Conservation (phyloP, 1,140 invertebrate species). For the Scaptomyza graminum region DNA sequence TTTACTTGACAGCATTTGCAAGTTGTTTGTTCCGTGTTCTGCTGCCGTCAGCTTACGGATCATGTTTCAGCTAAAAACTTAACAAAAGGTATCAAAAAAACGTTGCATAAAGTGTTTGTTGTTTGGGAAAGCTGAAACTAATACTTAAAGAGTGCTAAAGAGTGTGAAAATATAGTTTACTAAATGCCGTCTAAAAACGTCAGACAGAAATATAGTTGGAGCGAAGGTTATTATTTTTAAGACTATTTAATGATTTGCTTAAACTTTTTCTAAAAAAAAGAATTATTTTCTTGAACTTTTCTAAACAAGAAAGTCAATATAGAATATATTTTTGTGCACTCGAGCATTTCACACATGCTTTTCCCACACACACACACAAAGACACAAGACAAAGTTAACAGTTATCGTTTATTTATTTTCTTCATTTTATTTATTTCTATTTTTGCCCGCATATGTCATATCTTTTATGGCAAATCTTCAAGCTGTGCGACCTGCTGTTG, state of each 20-base stretch:
- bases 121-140: constrained; percentile 26
- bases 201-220: too few species aligned
- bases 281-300: too few species aligned
- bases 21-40: constrained; percentile 45
- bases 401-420: constrained; percentile 1
- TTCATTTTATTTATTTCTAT: background rate
- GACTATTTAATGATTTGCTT: too few species aligned
- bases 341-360: constrained; percentile 12
- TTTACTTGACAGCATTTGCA: constrained; percentile 39
- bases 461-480: constrained; percentile 9
- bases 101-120: background rate
- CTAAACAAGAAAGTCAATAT: too few species aligned
- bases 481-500: constrained; percentile 4
- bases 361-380: constrained; percentile 36
- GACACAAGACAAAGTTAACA: constrained; percentile 18
- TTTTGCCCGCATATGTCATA: constrained; percentile 19
- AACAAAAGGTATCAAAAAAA: constrained; percentile 1
- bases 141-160: background rate
- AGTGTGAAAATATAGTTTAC: background rate
- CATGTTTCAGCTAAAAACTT: constrained; percentile 31
- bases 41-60: constrained; percentile 20
- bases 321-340: background rate
- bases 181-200: too few species aligned
- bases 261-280: too few species aligned
- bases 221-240: too few species aligned